phyloP scores from a whole-genome alignment of 2,797 vertebrate genomes.

The Anabacerthia variegaticeps region DNA sequence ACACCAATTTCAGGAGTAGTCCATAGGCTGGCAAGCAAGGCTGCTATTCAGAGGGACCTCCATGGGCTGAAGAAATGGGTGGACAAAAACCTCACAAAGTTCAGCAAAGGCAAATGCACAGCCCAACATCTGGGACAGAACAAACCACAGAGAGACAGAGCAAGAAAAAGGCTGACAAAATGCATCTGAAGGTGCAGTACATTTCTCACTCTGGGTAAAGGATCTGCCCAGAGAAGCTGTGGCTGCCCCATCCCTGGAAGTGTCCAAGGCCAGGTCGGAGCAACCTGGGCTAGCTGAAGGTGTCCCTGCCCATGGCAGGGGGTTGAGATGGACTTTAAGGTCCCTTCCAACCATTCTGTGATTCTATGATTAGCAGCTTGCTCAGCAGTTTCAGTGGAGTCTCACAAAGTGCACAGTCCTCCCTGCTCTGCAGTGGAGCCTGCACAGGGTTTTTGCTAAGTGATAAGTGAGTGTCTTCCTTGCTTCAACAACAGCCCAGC shows the following conservation, averaged over 20 bases:
- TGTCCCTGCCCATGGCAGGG: not conserved
- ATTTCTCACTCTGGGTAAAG: not conserved
- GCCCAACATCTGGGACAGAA: not conserved
- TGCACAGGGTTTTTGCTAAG: not conserved
- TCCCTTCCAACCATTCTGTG: not conserved
- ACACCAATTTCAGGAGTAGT: not conserved
- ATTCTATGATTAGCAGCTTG: not conserved
- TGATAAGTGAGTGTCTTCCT: not conserved
- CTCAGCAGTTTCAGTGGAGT: not conserved
- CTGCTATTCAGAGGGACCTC: not conserved
- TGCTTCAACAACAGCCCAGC: not conserved
- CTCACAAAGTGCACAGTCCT: not conserved
- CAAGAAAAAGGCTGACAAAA: not conserved
- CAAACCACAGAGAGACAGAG: not conserved
- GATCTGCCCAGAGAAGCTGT: not conserved
- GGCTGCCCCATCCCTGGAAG: not conserved
- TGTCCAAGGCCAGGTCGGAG: not conserved
- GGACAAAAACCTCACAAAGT: not conserved
- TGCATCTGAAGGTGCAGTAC: not conserved
- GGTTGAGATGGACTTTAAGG: not conserved
- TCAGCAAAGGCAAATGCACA: not conserved
- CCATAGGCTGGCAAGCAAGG: not conserved
- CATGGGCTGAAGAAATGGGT: not conserved
- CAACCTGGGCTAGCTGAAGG: not conserved
- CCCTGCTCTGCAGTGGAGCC: not conserved